Evolutionary conservation across 1,140 invertebrate genomes (phyloP), one percentile per base, ranked within the genome.

Genomic region (Ostrea denselamellosa): DNA sequence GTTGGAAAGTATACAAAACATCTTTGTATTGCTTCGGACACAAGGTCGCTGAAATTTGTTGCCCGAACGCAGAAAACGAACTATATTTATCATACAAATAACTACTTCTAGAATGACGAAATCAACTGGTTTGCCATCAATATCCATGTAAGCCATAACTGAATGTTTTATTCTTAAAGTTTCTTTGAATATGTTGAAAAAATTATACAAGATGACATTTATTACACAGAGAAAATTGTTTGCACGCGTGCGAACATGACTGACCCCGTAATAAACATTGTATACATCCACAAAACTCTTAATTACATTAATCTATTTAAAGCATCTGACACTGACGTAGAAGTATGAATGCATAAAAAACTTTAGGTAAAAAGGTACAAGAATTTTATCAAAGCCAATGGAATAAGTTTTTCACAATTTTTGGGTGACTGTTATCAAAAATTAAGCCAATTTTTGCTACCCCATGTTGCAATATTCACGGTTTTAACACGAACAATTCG

Each of bases 391-490:
- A 34, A 77, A 71, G 28, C 12, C 25, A 28, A 12, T 34, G 28
- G 68, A 25, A 28, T 77, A 77, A 77, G 68, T 77, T 77, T 77
- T 77, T 77, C 68, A 77, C 68, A 77, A 77, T 77, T 77, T 77
- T 77, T 77, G 28, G 22, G 28, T 77, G 25, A 77, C 68, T 28
- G 68, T 77, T 77, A 77, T 77, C 68, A 25, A 25, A 77, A 77
- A 77, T 77, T 44, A 12, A 77, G 68, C 68, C 25, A 77, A 77
- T 77, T 77, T 77, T 77, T 77, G 68, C 9, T 25, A 77, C 68
- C 68, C 68, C 68, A 34, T 34, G 68, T 34, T 34, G 68, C 19
- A 62, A 77, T 77, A 25, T 77, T 77, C 68, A 77, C 68, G 68
- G 5, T 77, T 25, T 14, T 77, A 77, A 25, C 68, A 77, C 68